These are phyloP conservation scores for Macquaria australasica DNA, from an alignment of 2,113 vertebrate species.

Conservation along the genomic window DNA sequence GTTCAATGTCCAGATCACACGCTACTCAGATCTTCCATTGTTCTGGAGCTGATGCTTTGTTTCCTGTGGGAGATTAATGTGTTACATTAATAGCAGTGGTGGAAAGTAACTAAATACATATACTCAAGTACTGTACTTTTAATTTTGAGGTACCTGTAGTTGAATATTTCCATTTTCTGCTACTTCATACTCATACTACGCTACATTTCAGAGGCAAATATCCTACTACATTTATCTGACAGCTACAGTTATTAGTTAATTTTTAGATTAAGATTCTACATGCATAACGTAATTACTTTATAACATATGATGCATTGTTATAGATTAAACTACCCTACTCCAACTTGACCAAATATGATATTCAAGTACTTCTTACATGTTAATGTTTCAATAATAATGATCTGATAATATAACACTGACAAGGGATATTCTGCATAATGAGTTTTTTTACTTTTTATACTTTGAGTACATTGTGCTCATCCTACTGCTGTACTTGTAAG, in stretches of 20 bases:
- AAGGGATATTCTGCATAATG: background rate
- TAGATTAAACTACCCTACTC: background rate
- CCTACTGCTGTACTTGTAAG: background rate
- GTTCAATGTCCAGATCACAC: conserved; percentile 58
- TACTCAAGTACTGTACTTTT: too few relatives aligned
- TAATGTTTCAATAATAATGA: background rate
- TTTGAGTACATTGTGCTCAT: background rate
- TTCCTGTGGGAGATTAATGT: conserved; percentile 71
- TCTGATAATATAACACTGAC: too few relatives aligned
- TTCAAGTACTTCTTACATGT: background rate
- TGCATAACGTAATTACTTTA: background rate
- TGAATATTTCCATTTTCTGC: background rate
- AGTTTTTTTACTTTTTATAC: background rate
- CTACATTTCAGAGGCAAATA: background rate
- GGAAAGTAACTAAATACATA: background rate
- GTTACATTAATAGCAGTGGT: conserved; percentile 15
- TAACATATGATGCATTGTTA: background rate
- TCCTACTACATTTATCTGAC: background rate
- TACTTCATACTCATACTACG: background rate
- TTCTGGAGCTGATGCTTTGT: conserved; percentile 78
- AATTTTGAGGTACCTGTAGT: background rate
- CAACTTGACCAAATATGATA: background rate
- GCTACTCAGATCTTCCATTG: conserved; percentile 71
- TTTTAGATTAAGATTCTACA: background rate
- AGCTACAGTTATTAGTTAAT: background rate